Base-by-base conservation (phyloP, 2,888 invertebrate genomes). In the Mechanitis mazaeus region DNA sequence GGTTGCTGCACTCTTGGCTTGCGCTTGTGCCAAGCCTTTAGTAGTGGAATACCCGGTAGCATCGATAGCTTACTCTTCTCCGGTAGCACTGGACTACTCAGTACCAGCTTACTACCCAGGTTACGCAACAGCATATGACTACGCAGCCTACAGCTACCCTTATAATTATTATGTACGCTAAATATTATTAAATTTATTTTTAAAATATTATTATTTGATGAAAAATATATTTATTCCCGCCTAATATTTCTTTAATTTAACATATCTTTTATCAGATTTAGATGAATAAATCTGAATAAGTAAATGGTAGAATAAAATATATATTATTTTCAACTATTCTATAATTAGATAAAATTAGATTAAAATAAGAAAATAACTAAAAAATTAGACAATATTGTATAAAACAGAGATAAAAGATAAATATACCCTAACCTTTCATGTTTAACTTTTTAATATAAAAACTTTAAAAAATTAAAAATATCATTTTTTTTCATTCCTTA, bases 1-100 rank as follows among this genome's bases (percentile, higher is more conserved):
- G 70, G 83, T 92, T 75, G 84, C 85, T 68, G 89, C 90, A 76
- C 76, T 92, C 47, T 72, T 92, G 84, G 92, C 92, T 71, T 80
- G 91, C 63, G 90, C 87, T 55, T 76, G 85, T 59, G 91, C 92
- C 50, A 89, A 90, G 77, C 91, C 91, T 45, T 65, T 85, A 60
- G 77, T 84, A 61, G 75, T 78, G 66, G 83, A 84, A 65, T 87
- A 83, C 67, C 85, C 86, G 0, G 76, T 83, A 68, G 59, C 70
- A 5, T 58, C 67, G 1, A 83, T 82, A 64, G 82, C 79, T 31
- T 87, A 92, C 69, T 87, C 91, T 53, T 74, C 83, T 1, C 86
- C 91, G 60, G 82, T 90, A 69, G 83, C 82, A 55, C 83, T 90
- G 28, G 89, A 91, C n/a, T 91, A 91, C 72, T 81, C 89, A 3